Percentiles rank a stretch among this genome's conserved stretches.
These are phyloP conservation scores for Cichlasoma orientale DNA, from an alignment of 2,797 vertebrate genomes.

Conservation along the genomic window DNA sequence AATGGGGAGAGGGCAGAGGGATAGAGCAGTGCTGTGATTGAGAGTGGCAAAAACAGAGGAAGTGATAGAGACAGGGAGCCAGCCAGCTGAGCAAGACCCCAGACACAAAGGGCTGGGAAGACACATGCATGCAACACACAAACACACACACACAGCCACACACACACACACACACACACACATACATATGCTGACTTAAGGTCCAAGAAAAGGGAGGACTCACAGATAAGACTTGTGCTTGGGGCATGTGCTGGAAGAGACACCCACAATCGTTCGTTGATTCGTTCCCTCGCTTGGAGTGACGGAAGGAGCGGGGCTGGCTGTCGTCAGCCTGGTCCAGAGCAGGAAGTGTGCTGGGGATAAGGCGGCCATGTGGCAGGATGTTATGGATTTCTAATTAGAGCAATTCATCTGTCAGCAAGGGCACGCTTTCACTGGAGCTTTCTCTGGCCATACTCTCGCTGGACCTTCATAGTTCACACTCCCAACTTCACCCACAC, in stretches of 20 bases:
- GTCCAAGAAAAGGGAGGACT: conserved; percentile 49
- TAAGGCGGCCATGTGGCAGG: conserved; percentile 99
- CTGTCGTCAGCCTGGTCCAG: conserved; percentile 96
- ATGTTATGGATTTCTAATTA: conserved; percentile 99
- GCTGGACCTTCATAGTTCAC: conserved; percentile 62
- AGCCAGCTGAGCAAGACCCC: conserved; percentile 69
- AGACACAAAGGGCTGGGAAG: conserved; percentile 74
- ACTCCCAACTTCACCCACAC: conserved; percentile 54
- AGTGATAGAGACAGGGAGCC: conserved; percentile 80
- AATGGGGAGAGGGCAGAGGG: conserved; percentile 36
- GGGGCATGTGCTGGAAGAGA: conserved; percentile 59
- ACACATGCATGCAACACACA: conserved; percentile 37
- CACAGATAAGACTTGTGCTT: conserved; percentile 60
- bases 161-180: conserved; percentile 30
- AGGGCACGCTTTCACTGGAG: conserved; percentile 94
- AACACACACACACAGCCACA: conserved; percentile 5
- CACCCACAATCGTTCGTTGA: conserved; percentile 66
- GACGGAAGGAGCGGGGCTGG: conserved; percentile 92
- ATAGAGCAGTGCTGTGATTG: conserved; percentile 65
- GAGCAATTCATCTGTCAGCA: conserved; percentile 99
- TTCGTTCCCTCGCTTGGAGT: conserved; percentile 75
- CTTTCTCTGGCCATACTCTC: conserved; percentile 70
- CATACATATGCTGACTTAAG: conserved; percentile 39
- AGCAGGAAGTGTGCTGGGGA: conserved; percentile 98
- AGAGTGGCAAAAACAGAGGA: conserved; percentile 81